Conservation (phyloP, 2,113 vertebrate species). For the Myotis brandtii region DNA sequence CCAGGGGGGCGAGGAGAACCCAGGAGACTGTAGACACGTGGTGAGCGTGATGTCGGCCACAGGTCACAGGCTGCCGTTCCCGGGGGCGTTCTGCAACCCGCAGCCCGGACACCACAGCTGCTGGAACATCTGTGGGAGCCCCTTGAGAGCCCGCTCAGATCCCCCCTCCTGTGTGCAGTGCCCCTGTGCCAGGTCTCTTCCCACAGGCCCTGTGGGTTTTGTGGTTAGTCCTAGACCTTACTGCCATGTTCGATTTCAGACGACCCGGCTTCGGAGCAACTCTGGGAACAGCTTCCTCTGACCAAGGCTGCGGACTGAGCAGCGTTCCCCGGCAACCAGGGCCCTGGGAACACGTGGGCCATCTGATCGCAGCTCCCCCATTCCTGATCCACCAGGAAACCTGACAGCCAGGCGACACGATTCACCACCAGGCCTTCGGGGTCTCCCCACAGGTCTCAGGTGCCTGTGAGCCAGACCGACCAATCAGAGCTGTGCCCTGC, state of each 20-base stretch:
- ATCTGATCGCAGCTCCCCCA: neutral
- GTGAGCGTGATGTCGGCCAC: neutral
- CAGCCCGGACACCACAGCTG: neutral
- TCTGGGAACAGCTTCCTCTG: neutral
- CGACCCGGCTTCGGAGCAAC: neutral
- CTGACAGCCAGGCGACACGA: neutral
- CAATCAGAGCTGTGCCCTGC: neutral
- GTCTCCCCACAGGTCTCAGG: neutral
- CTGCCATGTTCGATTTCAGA: neutral
- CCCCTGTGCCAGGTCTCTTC: neutral
- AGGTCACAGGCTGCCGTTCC: neutral
- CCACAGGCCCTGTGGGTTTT: neutral
- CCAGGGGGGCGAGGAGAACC: neutral
- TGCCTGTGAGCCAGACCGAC: neutral
- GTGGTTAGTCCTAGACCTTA: neutral
- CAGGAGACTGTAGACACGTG: neutral
- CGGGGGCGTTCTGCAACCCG: neutral
- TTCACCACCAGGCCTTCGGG: neutral
- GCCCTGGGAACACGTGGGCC: neutral
- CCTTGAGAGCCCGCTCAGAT: neutral
- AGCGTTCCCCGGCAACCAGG: neutral
- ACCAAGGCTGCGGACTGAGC: neutral
- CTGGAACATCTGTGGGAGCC: neutral
- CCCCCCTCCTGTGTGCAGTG: rapidly evolving
- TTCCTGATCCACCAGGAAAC: neutral